phyloP scores from a whole-genome alignment of 2,113 vertebrate genomes.

The Dicrurus megarhynchus region DNA sequence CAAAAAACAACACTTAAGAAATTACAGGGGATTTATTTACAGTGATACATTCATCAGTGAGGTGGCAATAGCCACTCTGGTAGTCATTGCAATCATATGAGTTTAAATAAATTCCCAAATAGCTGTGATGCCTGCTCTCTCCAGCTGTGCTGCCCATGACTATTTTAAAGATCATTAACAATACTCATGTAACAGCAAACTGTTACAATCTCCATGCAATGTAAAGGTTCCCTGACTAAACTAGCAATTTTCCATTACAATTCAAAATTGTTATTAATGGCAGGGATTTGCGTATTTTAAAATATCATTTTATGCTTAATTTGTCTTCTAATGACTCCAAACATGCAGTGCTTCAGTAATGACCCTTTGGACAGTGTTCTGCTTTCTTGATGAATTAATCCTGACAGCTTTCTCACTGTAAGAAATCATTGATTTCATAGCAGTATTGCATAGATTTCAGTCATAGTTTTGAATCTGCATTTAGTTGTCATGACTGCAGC shows the following conservation, averaged over 20 bases:
- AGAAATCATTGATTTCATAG: neutral
- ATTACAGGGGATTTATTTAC: neutral
- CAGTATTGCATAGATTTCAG: neutral
- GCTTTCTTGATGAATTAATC: neutral
- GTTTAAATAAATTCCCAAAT: neutral
- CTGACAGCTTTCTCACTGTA: neutral
- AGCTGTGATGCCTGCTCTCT: neutral
- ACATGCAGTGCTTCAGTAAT: neutral
- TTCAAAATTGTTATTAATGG: neutral
- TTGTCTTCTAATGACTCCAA: conserved; percentile 17
- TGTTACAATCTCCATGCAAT: neutral
- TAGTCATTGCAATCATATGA: neutral
- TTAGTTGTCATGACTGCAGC: neutral
- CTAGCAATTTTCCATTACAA: neutral
- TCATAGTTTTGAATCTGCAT: neutral
- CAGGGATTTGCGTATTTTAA: neutral
- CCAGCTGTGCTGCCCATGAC: neutral
- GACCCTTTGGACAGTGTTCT: neutral
- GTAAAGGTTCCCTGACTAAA: conserved; percentile 11
- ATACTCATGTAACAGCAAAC: conserved; percentile 27
- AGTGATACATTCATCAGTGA: neutral
- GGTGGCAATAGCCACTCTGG: neutral
- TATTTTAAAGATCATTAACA: neutral
- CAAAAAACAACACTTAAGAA: neutral
- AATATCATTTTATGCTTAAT: neutral